Conservation (phyloP, 2,113 vertebrate genomes). For the Epinephelus lanceolatus region DNA sequence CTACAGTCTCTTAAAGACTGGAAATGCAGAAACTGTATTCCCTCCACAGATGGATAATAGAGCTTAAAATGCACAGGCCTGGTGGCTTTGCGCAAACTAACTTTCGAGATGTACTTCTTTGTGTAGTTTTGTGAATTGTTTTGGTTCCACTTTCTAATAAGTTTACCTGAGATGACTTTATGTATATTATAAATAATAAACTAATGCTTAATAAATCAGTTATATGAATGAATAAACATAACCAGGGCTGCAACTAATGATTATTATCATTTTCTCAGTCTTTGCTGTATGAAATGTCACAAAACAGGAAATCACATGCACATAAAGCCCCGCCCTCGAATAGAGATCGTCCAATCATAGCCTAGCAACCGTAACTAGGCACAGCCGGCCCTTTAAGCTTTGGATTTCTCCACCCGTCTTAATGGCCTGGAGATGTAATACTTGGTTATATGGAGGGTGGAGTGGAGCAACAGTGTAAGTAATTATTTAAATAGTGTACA, state of each 20-base stretch:
- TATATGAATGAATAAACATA: background rate
- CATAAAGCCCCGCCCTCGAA: background rate
- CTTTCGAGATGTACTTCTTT: background rate
- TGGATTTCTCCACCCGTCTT: background rate
- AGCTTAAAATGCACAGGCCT: conserved; percentile 11
- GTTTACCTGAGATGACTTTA: background rate
- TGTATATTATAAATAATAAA: background rate
- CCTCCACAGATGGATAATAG: conserved; percentile 24
- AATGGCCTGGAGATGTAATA: background rate
- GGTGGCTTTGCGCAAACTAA: conserved; percentile 18
- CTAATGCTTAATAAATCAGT: background rate
- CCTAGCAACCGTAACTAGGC: background rate
- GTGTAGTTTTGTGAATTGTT: background rate
- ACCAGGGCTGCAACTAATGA: background rate
- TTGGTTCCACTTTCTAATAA: conserved; percentile 10
- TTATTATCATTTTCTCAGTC: background rate
- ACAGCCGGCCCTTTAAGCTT: background rate
- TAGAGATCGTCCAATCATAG: background rate
- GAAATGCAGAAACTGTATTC: conserved; percentile 45
- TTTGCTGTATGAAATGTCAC: background rate
- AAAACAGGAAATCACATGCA: background rate
- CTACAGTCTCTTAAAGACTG: conserved; percentile 58
- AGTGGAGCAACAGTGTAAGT: background rate
- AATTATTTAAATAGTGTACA: background rate
- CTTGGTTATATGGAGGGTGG: background rate